Evolutionary conservation across 2,113 vertebrate genomes (phyloP).

Genomic region (Podarcis raffonei): DNA sequence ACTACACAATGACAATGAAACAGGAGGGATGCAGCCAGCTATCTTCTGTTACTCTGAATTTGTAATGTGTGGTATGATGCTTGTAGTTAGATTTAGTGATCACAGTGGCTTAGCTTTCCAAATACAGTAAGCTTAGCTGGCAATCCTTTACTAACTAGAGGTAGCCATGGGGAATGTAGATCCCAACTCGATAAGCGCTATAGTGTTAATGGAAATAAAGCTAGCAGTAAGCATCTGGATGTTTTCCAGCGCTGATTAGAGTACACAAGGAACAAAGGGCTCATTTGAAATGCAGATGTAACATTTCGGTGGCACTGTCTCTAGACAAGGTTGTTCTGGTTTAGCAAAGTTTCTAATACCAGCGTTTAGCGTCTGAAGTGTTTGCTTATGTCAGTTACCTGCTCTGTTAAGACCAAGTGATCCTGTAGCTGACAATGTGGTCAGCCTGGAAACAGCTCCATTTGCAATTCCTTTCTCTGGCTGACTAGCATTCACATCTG

Average conservation of each 20-base stretch:
- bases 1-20: neutral
- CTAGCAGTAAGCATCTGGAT: constrained; percentile 45
- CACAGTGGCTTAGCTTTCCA: neutral
- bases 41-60: neutral
- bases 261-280: constrained; percentile 51
- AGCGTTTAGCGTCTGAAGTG: constrained; percentile 44
- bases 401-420: constrained; percentile 59
- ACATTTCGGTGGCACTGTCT: constrained; percentile 46
- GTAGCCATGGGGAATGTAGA: constrained; percentile 35
- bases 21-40: neutral
- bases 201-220: constrained; percentile 37
- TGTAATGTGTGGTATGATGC: neutral
- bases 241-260: constrained; percentile 44
- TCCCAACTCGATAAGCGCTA: constrained; percentile 24
- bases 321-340: constrained; percentile 46
- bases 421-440: neutral
- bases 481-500: constrained; percentile 29
- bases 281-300: constrained; percentile 70
- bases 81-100: constrained; percentile 1
- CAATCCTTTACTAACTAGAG: constrained; percentile 8
- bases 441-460: constrained; percentile 36
- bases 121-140: constrained; percentile 19
- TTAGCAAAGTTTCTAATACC: constrained; percentile 61
- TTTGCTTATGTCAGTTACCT: constrained; percentile 75
- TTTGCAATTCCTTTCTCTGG: constrained; percentile 34